Base-by-base conservation (phyloP, 2,888 invertebrate species). In the Coremacera marginata region DNA sequence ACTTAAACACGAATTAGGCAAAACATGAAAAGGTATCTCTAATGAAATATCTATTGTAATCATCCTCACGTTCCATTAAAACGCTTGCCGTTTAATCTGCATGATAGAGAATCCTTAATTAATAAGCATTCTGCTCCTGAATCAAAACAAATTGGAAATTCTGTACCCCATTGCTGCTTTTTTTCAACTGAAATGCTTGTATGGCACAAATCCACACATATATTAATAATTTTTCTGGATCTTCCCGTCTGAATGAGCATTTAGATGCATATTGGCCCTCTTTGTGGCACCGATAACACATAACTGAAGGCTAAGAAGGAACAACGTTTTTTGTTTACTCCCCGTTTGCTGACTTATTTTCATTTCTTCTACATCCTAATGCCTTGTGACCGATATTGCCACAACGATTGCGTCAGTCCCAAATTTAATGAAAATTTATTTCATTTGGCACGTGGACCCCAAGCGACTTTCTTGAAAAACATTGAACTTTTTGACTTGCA, bases 81-180 rank as follows among this genome's bases (percentile, higher is more conserved):
- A 19, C 62, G 62, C 22, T 62, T 62, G 25, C 62, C 27, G 2
- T 25, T 62, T 19, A 62, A 22, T 62, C 31, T 22, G 16, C 9
- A 14, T 27, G 62, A 25, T 14, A 62, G 4, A 25, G 62, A 22
- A 4, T 62, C 22, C 22, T 62, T 22, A 62, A 62, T 2, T 52
- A 52, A 19, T 37, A 11, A 67, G n/a, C 67, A 67, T 67, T 34
- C 67, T 31, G 67, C 16, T 19, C 67, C 67, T 19, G 67, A 67
- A 67, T 67, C 67, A 37, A 19, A 67, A 67, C 8, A 37, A 8
- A 8, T 37, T 37, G 37, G 37, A 37, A 37, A 37, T 37, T 37
- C 37, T 7, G 3, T 7, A 37, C 8, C 37, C 37, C 1, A 37
- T 7, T 37, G 37, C 37, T 37, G 5, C 37, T 5, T 37, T 37